Evolutionary conservation across 2,888 invertebrate genomes (phyloP), one percentile per base, ranked within the genome.

Genomic region (Dascillus cervinus): DNA sequence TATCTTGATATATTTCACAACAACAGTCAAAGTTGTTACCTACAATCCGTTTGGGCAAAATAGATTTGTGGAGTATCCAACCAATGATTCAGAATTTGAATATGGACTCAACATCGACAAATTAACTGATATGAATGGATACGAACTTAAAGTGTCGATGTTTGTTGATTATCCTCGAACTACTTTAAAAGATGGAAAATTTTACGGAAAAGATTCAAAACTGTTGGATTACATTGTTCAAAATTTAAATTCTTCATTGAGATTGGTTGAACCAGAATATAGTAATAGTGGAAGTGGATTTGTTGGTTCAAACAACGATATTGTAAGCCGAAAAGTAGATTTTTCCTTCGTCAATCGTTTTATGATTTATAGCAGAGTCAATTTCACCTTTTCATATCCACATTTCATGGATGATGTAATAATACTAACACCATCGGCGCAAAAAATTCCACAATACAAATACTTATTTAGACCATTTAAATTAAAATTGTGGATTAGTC

Each of bases 151-250:
- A 8, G 12, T 23, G 2, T 8, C 22, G 5, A 13, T 13, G 6
- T 22, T 15, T 11, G 11, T 15, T 6, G 22, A 29, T 4, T 19
- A n/a, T 11, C 31, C 31, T 3, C 23, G 25, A 5, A 25, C n/a
- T n/a, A n/a, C n/a, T n/a, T n/a, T n/a, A n/a, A 8, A 17, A 17
- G 4, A 17, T 17, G 17, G 17, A 6, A 8, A 17, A 14, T n/a
- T n/a, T n/a, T n/a, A n/a, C n/a, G 32, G 32, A 4, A 32, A 13
- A 11, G 32, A 32, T 17, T 5, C 26, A 2, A 8, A 4, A 8
- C 3, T 25, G 1, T 10, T 31, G 2, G 21, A 25, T 8, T 2
- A 2, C n/a, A 13, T 17, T n/a, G 11, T 32, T 4, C 8, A 10
- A 3, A 1, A 13, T 3, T 26, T 32, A 11, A 32, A 26, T 1